Evolutionary conservation across 2,113 vertebrate species (phyloP), one percentile per base, ranked within the genome.

Genomic region (Microtus richardsoni): DNA sequence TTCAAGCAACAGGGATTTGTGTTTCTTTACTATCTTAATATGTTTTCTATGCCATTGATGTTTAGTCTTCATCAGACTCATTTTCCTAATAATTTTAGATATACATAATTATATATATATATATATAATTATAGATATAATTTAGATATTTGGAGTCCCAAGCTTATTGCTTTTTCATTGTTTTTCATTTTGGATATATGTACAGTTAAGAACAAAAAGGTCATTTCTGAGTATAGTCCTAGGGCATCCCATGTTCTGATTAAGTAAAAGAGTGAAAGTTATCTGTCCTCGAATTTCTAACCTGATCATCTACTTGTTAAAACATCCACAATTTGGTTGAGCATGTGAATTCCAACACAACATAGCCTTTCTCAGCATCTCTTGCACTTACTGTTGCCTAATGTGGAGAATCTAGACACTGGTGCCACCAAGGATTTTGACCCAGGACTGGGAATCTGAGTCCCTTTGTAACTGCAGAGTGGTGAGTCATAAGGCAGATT

Each of bases 1-100:
- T 93, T 85, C 47, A 33, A 75, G 90, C 88, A 64, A 30, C 19
- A 39, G 8, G 54, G 0, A 52, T 93, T 91, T 22, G 33, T 60
- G 79, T 94, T 49, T 91, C 60, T 4, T 88, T 44, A 73, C 52
- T 14, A 68, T 33, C 22, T 70, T 14, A n/a, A 74, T 88, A 91
- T 75, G 7, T 64, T 79, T 95, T 88, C 77, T 80, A 54, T 83
- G 91, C 73, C 52, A 89, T 39, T 92, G 49, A 58, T 71, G n/a
- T 94, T 96, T 91, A 21, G 33, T 77, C 14, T 89, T 85, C 58
- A 12, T 60, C 85, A 58, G 28, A 62, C 60, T 80, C 90, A 71
- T 74, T 39, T 64, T 91, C 64, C n/a, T 86, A 17, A 8, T 71
- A 71, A 89, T 62, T 74, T 87, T 68, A 52, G 5, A 12, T 54